Evolutionary conservation across 2,113 vertebrate species (phyloP).

Genomic region (Onychorhynchus coronatus): DNA sequence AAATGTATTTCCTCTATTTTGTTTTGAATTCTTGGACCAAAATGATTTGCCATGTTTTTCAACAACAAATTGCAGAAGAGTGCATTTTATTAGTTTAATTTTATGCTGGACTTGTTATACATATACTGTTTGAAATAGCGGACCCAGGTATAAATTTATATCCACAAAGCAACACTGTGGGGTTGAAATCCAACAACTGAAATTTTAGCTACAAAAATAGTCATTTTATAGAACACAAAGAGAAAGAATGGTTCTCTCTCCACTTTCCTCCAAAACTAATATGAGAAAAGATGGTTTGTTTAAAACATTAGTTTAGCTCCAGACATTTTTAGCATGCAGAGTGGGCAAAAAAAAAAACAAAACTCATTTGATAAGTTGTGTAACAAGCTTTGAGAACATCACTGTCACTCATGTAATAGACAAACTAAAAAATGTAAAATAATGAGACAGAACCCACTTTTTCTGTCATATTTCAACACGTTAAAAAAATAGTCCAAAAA

Average conservation of each 20-base stretch:
- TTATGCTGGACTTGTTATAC: conserved; percentile 47
- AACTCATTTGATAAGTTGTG: conserved; percentile 30
- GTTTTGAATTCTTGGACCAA: conserved; percentile 17
- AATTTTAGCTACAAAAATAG: conserved; percentile 55
- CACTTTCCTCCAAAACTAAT: background rate
- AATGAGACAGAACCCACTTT: background rate
- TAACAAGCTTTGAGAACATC: conserved; percentile 60
- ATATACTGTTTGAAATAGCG: conserved; percentile 44
- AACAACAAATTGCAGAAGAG: background rate
- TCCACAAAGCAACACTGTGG: conserved; percentile 21
- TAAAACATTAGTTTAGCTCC: conserved; percentile 34
- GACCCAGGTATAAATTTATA: conserved; percentile 25
- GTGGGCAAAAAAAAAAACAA: conserved; percentile 53
- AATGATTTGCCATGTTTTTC: conserved; percentile 18
- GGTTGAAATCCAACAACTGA: conserved; percentile 17
- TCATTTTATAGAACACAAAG: conserved; percentile 29
- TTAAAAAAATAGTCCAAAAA: background rate
- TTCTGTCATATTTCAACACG: background rate
- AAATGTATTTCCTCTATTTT: background rate
- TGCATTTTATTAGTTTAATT: conserved; percentile 43
- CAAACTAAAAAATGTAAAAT: conserved; percentile 46
- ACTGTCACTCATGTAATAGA: conserved; percentile 41
- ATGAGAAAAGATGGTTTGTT: conserved; percentile 9
- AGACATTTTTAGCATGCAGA: conserved; percentile 44
- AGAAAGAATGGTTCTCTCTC: background rate